A percentile compares a stretch with the other conserved stretches of the same genome.
These are phyloP conservation scores for Eupithecia vulgata DNA, from an alignment of 2,888 invertebrate genomes.

Conservation along the genomic window DNA sequence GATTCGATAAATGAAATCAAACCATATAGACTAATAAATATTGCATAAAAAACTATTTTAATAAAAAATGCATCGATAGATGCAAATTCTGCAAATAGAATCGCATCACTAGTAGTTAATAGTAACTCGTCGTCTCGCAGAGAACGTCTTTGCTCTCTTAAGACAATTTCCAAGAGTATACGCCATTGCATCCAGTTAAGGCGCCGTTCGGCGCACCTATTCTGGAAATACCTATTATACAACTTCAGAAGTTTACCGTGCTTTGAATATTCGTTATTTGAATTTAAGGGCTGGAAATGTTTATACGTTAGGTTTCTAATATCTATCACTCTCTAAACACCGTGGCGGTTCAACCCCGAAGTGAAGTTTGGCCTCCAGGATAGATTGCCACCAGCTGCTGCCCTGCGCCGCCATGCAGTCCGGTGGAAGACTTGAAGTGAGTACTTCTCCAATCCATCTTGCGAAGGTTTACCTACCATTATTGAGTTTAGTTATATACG, in stretches of 20 bases:
- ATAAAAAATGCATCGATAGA: conserved; percentile 16
- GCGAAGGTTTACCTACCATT: no score
- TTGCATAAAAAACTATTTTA: background rate
- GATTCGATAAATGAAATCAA: background rate
- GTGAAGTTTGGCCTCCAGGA: background rate
- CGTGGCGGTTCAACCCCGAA: background rate
- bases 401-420: background rate
- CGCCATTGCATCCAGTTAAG: conserved; percentile 72
- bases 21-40: background rate
- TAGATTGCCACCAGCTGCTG: background rate
- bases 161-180: conserved; percentile 74
- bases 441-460: no score
- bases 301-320: background rate
- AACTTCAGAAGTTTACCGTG: conserved; percentile 9
- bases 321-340: background rate
- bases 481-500: no score
- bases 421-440: background rate
- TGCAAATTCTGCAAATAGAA: conserved; percentile 14
- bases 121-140: conserved; percentile 68
- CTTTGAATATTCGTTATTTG: background rate
- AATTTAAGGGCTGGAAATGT: background rate
- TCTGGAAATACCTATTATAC: conserved; percentile 42
- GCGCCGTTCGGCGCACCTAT: conserved; percentile 50
- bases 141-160: conserved; percentile 75
- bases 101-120: conserved; percentile 70